Conservation (phyloP, 2,113 vertebrate species). For the Microtus oregoni region DNA sequence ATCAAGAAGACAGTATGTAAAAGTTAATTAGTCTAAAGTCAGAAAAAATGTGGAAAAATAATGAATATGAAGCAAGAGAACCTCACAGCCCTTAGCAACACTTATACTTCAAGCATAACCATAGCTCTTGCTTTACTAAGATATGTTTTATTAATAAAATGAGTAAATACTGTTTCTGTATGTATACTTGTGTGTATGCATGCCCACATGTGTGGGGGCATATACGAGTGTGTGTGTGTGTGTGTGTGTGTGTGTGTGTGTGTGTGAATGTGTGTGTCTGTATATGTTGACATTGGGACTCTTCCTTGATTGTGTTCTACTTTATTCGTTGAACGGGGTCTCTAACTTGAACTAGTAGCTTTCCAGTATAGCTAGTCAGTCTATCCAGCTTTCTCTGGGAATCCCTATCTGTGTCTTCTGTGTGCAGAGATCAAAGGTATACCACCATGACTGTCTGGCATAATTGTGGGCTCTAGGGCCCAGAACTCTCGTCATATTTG, state of each 20-base stretch:
- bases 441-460: not conserved
- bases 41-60: not conserved
- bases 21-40: constrained; percentile 16
- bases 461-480: not conserved
- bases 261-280: not conserved
- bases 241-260: not conserved
- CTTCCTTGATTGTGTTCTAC: not conserved
- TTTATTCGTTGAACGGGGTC: not conserved
- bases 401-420: not conserved
- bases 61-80: not conserved
- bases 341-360: not conserved
- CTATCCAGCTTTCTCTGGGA: not conserved
- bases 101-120: not conserved
- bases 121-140: not conserved
- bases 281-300: not conserved
- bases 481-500: not conserved
- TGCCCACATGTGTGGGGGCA: not conserved
- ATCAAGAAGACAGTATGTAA: not conserved
- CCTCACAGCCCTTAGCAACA: not conserved
- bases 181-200: not conserved
- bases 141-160: not conserved
- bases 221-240: not conserved
- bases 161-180: not conserved
- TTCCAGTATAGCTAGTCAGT: not conserved
- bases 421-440: not conserved